phyloP scores from a whole-genome alignment of 1,140 invertebrate genomes.

The Heliconius hewitsoni region DNA sequence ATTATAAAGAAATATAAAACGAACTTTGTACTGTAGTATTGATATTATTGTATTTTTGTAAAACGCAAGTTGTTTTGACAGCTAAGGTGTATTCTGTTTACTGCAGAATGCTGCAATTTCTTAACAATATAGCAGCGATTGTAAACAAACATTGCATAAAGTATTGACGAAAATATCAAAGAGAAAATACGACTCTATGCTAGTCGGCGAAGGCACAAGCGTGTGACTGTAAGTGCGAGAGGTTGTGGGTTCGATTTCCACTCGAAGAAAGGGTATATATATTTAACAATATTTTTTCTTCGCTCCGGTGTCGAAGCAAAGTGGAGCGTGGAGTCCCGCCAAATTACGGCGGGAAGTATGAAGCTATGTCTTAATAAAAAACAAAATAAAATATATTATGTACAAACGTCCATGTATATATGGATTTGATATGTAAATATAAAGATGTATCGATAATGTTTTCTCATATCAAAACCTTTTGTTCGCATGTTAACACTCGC shows the following conservation, averaged over 20 bases:
- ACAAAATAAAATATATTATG: too few relatives aligned
- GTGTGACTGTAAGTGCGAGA: too few relatives aligned
- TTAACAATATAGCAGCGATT: constrained; percentile 7
- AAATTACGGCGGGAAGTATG: too few relatives aligned
- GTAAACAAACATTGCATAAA: constrained; percentile 35
- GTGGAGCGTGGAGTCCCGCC: too few relatives aligned
- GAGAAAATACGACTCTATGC: too few relatives aligned
- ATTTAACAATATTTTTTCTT: too few relatives aligned
- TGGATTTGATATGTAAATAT: not conserved
- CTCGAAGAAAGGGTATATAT: too few relatives aligned
- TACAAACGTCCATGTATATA: not conserved
- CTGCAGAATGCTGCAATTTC: not conserved
- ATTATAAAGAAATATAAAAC: not conserved
- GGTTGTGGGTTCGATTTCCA: too few relatives aligned
- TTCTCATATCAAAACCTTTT: constrained; percentile 24
- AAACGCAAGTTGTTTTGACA: not conserved
- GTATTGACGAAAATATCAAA: too few relatives aligned
- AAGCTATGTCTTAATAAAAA: too few relatives aligned
- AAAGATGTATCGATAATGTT: constrained; percentile 19
- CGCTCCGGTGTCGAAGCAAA: too few relatives aligned
- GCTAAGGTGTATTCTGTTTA: constrained; percentile 13
- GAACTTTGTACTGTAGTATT: not conserved
- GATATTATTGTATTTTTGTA: not conserved
- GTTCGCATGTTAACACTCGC: constrained; percentile 31
- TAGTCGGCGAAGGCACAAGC: too few relatives aligned